phyloP scores from a whole-genome alignment of 2,888 invertebrate species.

The Ferdinandea cuprea region DNA sequence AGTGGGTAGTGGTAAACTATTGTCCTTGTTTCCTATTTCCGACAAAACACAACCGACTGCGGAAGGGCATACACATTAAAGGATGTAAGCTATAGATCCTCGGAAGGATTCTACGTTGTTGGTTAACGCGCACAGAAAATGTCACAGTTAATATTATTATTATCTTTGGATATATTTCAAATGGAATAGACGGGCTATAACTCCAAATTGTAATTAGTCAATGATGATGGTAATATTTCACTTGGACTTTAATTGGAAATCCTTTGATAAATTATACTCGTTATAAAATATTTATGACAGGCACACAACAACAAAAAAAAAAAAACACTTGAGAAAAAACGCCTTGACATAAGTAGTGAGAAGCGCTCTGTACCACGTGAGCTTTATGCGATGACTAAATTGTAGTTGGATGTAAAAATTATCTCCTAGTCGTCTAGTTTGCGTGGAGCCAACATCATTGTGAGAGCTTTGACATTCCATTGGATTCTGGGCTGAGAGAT shows the following conservation, averaged over 20 bases:
- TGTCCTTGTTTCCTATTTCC: slow-evolving; percentile 37
- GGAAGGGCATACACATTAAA: slow-evolving; percentile 27
- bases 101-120: not conserved
- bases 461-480: slow-evolving; percentile 38
- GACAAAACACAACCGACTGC: slow-evolving; percentile 40
- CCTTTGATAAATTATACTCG: not conserved
- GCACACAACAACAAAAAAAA: too few species aligned
- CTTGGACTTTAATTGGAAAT: not conserved
- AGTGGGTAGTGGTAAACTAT: slow-evolving; percentile 21
- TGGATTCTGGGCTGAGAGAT: slow-evolving; percentile 19
- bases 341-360: slow-evolving; percentile 4
- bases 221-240: not conserved
- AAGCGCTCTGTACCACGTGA: slow-evolving; percentile 63
- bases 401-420: slow-evolving; percentile 56
- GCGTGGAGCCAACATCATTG: slow-evolving; percentile 49
- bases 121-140: slow-evolving; percentile 12
- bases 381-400: slow-evolving; percentile 71
- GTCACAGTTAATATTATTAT: not conserved
- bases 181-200: not conserved
- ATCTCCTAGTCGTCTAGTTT: slow-evolving; percentile 61
- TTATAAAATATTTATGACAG: not conserved
- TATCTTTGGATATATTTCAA: not conserved
- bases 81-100: slow-evolving; percentile 53
- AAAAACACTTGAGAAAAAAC: not conserved
- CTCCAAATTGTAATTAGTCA: not conserved